Base-by-base conservation (phyloP, 2,888 invertebrate species). In the Lasioglossum calceatum region DNA sequence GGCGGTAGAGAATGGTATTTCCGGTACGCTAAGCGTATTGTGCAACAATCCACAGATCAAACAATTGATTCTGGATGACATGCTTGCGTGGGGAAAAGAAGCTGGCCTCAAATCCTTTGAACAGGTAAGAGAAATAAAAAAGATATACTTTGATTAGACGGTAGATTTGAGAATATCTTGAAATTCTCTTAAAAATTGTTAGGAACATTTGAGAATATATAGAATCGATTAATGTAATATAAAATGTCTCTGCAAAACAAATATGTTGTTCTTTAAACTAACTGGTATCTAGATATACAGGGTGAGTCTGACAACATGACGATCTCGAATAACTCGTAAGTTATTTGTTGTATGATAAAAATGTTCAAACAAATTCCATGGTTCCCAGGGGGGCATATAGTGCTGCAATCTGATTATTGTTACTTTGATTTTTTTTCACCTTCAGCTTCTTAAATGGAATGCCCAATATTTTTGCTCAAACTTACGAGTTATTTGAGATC, bases 101-200 rank as follows among this genome's bases (percentile, higher is more conserved):
- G 97, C 97, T 83, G 98, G 98, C 64, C 96, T 99, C 67, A 99
- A 99, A 96, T 98, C 98, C 36, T 99, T 99, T 95, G 99, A 99
- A 96, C 99, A 99, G 97, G 99, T 99, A 93, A 76, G 58, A 42
- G 42, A 82, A 82, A 42, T 14, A 2, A 70, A 12, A 42, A 71
- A 14, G 14, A 42, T 8, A 12, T 71, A n/a, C 10, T n/a, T 2
- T 39, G n/a, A 39, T 42, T 71, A n/a, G 4, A 42, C 1, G 36
- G 0, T 36, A 36, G 36, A 19, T 70, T 39, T 23, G 23, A 39
- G 23, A 39, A 36, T 36, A 23, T 23, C 70, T 70, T 39, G 19
- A 23, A 36, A 70, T 23, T 23, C 39, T 70, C 0, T 36, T 8
- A 16, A 67, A 36, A 70, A 70, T 39, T 2, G 71, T 47, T n/a